Base-by-base conservation (phyloP, 2,888 invertebrate species). In the Acholoe squamosa region DNA sequence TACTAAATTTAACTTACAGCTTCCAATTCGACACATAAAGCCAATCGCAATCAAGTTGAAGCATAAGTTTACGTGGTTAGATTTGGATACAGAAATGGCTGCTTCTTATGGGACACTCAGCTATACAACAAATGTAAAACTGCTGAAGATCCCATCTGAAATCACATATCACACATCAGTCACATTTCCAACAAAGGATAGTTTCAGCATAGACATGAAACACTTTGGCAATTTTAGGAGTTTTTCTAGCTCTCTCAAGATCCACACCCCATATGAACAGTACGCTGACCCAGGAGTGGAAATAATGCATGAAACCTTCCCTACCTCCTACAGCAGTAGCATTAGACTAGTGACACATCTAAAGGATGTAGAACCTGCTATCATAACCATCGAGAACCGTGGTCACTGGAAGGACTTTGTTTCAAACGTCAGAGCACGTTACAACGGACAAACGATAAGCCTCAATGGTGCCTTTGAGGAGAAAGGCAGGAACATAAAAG, bases 401-500 rank as follows among this genome's bases (percentile, higher is more conserved):
- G 86, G 86, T 0, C 52, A 86, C 54, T 7, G 51, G 52, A 54
- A 28, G 14, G 86, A 86, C 54, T 86, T 86, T n/a, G 54, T 54
- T 10, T 28, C 52, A 22, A 86, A 54, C 25, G 14, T 86, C 52
- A 52, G 0, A 28, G 1, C 3, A 0, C 86, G 56, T 19, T 86
- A 86, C 28, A 56, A 54, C 16, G 86, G 86, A 28, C 86, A 86
- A 54, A 56, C 86, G 19, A 28, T 86, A 19, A 86, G 54, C 25
- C 12, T 86, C 14, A 86, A 86, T 86, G 86, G 86, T 7, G 86
- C 54, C 12, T 89, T 89, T 67, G 71, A 61, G 34, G 33, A 67
- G 52, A 86, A 54, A 3, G 43, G 43, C 54, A 52, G 61, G 3
- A 89, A 89, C 28, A 22, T 67, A 10, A 89, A 67, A 33, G 89